Conservation (phyloP, 2,113 vertebrate species). For the Barbus barbus region DNA sequence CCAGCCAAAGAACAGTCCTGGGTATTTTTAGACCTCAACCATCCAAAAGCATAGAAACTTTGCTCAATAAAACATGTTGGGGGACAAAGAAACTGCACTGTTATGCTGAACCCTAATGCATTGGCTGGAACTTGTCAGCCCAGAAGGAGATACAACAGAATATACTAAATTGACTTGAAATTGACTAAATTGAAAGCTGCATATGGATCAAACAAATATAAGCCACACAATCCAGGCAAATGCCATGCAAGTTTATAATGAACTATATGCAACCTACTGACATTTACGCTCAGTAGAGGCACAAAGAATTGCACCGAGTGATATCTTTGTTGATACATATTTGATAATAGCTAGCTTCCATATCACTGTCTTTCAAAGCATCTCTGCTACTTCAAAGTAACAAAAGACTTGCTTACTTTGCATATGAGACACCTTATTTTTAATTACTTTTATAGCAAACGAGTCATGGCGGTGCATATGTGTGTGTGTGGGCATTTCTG, state of each 20-base stretch:
- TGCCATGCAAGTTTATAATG: constrained; percentile 1
- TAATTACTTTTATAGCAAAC: constrained; percentile 32
- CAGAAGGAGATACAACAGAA: background rate
- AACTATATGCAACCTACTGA: constrained; percentile 20
- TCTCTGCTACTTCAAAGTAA: background rate
- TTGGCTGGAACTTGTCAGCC: background rate
- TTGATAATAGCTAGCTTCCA: constrained; percentile 12
- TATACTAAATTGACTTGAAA: no score
- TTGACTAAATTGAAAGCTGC: background rate
- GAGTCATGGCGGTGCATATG: constrained; percentile 7
- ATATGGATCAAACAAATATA: constrained; percentile 14
- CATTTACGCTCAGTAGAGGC: constrained; percentile 14
- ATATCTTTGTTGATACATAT: background rate
- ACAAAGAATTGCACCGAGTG: background rate
- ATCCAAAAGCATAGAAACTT: constrained; percentile 13
- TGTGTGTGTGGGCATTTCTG: background rate
- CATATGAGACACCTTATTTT: constrained; percentile 49
- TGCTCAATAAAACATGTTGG: constrained; percentile 28
- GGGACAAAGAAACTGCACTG: background rate
- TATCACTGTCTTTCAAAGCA: background rate
- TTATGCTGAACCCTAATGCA: background rate
- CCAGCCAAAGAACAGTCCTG: constrained; percentile 27
- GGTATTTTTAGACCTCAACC: background rate
- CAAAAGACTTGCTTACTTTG: constrained; percentile 18
- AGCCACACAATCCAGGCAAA: background rate